phyloP scores from a whole-genome alignment of 1,140 invertebrate species.

The Wiebesia pumilae region DNA sequence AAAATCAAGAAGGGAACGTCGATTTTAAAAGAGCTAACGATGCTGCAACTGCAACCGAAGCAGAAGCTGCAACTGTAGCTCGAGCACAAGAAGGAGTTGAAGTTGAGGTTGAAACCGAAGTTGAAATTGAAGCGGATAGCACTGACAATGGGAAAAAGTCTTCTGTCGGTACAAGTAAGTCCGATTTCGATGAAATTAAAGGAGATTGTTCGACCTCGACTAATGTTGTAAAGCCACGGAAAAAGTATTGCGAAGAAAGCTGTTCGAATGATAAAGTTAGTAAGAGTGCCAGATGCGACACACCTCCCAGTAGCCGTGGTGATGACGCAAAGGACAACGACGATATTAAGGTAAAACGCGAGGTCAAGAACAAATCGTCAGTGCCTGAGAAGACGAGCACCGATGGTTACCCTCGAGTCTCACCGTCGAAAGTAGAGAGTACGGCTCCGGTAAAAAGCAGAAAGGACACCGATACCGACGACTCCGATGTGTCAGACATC shows the following conservation, averaged over 20 bases:
- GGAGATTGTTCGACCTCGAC: neutral
- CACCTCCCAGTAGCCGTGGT: slow-evolving; percentile 39
- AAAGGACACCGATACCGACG: slow-evolving; percentile 58
- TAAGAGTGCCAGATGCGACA: slow-evolving; percentile 16
- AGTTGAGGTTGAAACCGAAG: neutral
- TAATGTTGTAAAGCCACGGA: neutral
- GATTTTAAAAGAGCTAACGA: too few species aligned
- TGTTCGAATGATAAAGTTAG: slow-evolving; percentile 2
- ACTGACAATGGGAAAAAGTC: neutral
- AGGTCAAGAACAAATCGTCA: slow-evolving; percentile 32
- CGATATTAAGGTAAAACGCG: slow-evolving; percentile 31
- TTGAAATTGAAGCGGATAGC: neutral
- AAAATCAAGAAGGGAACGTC: too few species aligned
- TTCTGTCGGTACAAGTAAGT: neutral
- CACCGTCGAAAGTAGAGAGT: slow-evolving; percentile 42
- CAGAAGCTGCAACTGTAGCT: neutral
- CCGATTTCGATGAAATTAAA: neutral
- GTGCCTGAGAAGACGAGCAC: slow-evolving; percentile 28
- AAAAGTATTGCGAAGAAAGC: neutral
- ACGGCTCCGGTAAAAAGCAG: neutral
- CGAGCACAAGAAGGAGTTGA: neutral
- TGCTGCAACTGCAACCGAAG: neutral
- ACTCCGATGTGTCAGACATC: slow-evolving; percentile 61
- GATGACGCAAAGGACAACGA: slow-evolving; percentile 43
- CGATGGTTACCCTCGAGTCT: neutral